phyloP scores from a whole-genome alignment of 2,113 vertebrate species.

The Dasyurus viverrinus region DNA sequence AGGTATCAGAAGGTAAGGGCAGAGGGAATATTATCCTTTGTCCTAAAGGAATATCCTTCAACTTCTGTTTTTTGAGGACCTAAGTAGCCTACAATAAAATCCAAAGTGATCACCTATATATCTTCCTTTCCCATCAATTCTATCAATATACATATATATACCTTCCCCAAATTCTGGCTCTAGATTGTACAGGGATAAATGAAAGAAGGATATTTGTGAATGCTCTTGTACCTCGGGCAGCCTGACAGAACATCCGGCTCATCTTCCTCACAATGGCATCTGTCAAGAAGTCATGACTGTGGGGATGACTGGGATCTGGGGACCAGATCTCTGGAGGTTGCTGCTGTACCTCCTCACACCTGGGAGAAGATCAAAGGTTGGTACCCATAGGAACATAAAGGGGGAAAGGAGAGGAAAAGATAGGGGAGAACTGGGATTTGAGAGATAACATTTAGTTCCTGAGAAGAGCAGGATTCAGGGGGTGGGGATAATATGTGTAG shows the following conservation, averaged over 20 bases:
- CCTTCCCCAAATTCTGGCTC: neutral
- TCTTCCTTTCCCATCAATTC: neutral
- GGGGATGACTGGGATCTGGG: conserved; percentile 81
- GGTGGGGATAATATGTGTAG: neutral
- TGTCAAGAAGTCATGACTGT: conserved; percentile 84
- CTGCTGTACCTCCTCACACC: conserved; percentile 83
- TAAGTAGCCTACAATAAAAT: conserved; percentile 1
- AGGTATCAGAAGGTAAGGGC: neutral
- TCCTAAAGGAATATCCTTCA: neutral
- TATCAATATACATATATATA: neutral
- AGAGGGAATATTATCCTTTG: neutral
- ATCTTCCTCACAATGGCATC: conserved; percentile 85
- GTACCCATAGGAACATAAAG: conserved; percentile 59
- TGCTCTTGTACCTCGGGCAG: conserved; percentile 78
- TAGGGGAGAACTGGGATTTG: conserved; percentile 48
- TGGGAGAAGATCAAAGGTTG: conserved; percentile 70
- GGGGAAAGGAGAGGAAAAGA: conserved; percentile 57
- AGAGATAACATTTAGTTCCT: conserved; percentile 62
- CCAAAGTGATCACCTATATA: neutral
- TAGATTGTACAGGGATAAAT: conserved; percentile 35
- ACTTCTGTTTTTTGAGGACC: neutral
- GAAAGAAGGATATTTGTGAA: conserved; percentile 55
- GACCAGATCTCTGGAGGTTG: conserved; percentile 82
- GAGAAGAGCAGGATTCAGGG: conserved; percentile 54
- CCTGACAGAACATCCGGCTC: conserved; percentile 82